Evolutionary conservation across 2,888 invertebrate species (phyloP), one percentile per base, ranked within the genome.

Genomic region (Ophioninae sp.): DNA sequence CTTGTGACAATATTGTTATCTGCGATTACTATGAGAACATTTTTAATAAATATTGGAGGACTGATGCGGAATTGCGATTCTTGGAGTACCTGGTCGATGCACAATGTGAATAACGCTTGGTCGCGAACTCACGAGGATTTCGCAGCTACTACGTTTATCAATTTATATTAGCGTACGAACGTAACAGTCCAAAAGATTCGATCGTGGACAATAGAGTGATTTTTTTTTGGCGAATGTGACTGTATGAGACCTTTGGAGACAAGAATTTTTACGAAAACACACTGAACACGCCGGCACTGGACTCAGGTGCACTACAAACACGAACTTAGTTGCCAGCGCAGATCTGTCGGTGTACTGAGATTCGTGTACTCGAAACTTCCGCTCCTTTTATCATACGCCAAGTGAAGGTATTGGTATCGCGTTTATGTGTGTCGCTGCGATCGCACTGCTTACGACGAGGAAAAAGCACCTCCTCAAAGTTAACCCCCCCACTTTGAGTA

Each of bases 21-120:
- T 51, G 59, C 44, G 22, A 30, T 20, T 7, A n/a, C 23, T 37
- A 3, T 10, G 0, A 20, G 10, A 20, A 8, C 56, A 44, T 41
- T 51, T 51, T 69, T 44, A 20, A 44, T 3, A 63, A 64, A 39
- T 37, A 44, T 22, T 17, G 44, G 37, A 56, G 56, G 61, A 74
- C 64, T 64, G 61, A 30, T 59, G 75, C 75, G 56, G 73, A 71
- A 9, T 41, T 51, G 17, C n/a, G 17, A 71, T 58, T 67, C 30
- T 73, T 63, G 41, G 20, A 78, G 64, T 71, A 65, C 71, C 58
- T 78, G 67, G 75, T 81, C 78, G 56, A 81, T 81, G 71, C 61
- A 75, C 67, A 61, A 81, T 30, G 30, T 30, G 30, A 30, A 30
- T 74, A 72, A 44, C 20, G 9, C 51, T 51, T 51, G 51, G 51